A percentile compares a stretch with the other conserved stretches of the same genome.
Evolutionary conservation across 2,888 invertebrate genomes (phyloP).

Genomic region (Cloeon dipterum): DNA sequence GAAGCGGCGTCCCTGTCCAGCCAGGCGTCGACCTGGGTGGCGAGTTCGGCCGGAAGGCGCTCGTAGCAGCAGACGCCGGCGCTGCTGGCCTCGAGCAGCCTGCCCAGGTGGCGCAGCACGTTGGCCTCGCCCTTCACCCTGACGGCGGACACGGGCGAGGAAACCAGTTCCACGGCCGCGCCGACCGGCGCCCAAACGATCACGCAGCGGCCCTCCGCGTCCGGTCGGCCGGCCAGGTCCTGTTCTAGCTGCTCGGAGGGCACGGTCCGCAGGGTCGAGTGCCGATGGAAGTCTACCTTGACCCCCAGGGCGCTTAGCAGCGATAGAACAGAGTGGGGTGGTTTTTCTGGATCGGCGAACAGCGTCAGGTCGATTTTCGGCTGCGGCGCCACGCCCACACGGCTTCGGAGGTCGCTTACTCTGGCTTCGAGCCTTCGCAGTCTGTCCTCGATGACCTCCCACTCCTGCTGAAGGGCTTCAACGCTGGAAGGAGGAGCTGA

Average conservation of each 20-base stretch:
- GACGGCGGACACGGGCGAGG: constrained; percentile 9
- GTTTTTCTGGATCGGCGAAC: constrained; percentile 17
- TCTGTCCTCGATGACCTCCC: not conserved
- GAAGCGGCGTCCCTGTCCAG: constrained; percentile 11
- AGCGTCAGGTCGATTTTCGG: constrained; percentile 10
- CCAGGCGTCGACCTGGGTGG: constrained; percentile 14
- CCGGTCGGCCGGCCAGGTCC: too few species aligned
- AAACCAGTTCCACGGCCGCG: constrained; percentile 12
- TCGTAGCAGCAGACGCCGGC: constrained; percentile 14
- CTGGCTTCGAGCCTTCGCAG: not conserved
- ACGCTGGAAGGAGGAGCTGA: not conserved
- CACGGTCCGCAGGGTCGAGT: constrained; percentile 15
- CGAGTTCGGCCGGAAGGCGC: constrained; percentile 12
- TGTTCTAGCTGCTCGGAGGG: constrained; percentile 11
- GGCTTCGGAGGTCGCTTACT: not conserved
- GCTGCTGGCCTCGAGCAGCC: constrained; percentile 13
- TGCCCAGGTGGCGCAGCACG: constrained; percentile 16
- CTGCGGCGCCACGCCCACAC: not conserved
- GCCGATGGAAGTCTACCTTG: constrained; percentile 13
- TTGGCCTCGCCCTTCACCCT: constrained; percentile 16
- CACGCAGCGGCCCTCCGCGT: too few species aligned
- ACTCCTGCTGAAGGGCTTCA: not conserved
- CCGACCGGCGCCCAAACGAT: constrained; percentile 17
- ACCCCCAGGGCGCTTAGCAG: constrained; percentile 12
- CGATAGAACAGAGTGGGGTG: constrained; percentile 14